Conservation (phyloP, 2,797 vertebrate species). For the Hemitrygon akajei region DNA sequence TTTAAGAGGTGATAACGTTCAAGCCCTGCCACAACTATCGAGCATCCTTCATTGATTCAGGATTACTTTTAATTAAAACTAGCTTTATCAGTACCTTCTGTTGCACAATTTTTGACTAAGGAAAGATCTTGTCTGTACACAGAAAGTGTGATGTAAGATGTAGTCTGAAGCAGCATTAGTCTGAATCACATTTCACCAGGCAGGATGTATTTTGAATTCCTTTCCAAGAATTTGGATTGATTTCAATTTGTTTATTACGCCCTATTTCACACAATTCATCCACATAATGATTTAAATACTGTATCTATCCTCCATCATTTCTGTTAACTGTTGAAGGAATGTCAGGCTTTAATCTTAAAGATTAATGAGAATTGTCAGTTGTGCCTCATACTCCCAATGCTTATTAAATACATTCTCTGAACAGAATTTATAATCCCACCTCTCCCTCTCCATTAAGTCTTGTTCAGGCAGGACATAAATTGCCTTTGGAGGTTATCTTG, state of each 20-base stretch:
- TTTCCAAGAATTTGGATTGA: slow-evolving; percentile 16
- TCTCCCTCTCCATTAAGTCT: neutral
- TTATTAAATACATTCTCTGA: neutral
- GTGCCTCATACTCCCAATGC: neutral
- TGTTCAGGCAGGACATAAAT: neutral
- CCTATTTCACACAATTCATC: slow-evolving; percentile 15
- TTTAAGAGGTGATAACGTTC: too few relatives aligned
- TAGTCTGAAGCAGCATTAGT: too few relatives aligned
- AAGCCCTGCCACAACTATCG: too few relatives aligned
- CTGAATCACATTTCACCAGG: neutral
- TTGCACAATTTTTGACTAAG: neutral
- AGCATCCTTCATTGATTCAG: too few relatives aligned
- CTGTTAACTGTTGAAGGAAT: neutral
- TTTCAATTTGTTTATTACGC: neutral
- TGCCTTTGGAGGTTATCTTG: neutral
- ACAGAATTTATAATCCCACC: neutral
- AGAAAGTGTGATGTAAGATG: neutral
- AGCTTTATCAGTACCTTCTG: neutral
- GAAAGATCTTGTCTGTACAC: neutral
- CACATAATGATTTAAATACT: neutral
- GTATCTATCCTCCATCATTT: neutral
- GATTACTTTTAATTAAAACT: neutral
- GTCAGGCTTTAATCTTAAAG: neutral
- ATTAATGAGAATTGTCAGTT: neutral
- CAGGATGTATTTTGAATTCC: neutral